Base-by-base conservation (phyloP, 2,888 invertebrate species). In the Tuta absoluta region DNA sequence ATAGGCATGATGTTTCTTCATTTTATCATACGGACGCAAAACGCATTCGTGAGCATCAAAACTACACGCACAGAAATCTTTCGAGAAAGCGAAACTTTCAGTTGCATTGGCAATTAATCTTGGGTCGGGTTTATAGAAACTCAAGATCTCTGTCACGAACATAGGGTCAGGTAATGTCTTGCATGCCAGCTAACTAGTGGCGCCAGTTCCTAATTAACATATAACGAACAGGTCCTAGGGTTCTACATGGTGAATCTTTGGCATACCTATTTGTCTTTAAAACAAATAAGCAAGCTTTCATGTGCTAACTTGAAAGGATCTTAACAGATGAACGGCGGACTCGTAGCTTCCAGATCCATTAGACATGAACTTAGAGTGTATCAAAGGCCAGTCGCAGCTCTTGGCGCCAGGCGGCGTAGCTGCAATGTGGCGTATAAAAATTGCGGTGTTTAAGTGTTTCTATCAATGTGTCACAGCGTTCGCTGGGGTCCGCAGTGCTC, bases 401-500 rank as follows among this genome's bases (percentile, higher is more conserved):
- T n/a, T 45, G 51, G 23, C 51, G 23, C 51, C 51, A 56, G 56
- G 4, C 28, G n/a, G n/a, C 56, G 33, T 17, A 28, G n/a, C 51
- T 53, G 8, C 33, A 19, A 19, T n/a, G 48, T 33, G 49, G 49
- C 49, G 17, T 49, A 33, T 33, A 61, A 49, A 49, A 61, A 33
- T 51, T n/a, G 24, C 49, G 51, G 19, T 28, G 4, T 14, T 64
- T 38, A 59, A 37, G 60, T 19, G 51, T 61, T 64, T 64, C 64
- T 64, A 64, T 64, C 59, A 64, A 64, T 61, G 64, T 61, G 14
- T 41, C 24, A 58, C 56, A 57, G 63, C 45, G 17, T 17, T 63
- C 63, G 37, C 58, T 17, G 41, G 38, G 66, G 67, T 56, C 56
- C 33, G 67, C 65, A 65, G 68, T 74, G 71, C 79, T 86, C 65